Conservation (phyloP, 2,113 vertebrate species). For the Ibidorhyncha struthersii region DNA sequence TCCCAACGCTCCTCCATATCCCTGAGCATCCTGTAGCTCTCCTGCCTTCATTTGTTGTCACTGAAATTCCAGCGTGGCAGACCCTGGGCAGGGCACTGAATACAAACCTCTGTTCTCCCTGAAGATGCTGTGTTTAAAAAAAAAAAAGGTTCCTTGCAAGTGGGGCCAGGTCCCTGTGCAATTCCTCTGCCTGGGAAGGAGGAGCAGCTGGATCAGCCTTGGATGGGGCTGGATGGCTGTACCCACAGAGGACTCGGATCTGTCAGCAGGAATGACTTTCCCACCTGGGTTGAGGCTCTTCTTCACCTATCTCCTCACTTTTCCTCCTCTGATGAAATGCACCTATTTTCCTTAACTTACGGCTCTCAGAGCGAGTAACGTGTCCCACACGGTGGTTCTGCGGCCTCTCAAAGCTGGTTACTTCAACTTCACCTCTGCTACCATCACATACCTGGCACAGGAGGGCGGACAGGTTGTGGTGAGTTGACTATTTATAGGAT, state of each 20-base stretch:
- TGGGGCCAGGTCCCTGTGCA: neutral
- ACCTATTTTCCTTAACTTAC: constrained; percentile 62
- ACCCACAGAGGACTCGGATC: neutral
- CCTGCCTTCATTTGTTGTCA: rapidly evolving
- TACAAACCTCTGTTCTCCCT: neutral
- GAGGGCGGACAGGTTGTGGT: constrained; percentile 93
- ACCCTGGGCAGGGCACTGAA: neutral
- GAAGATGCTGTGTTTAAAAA: neutral
- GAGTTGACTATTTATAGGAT: neutral
- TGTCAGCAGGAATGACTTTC: neutral
- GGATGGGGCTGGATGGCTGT: neutral
- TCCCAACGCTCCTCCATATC: rapidly evolving
- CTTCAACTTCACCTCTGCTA: constrained; percentile 96
- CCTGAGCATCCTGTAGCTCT: neutral
- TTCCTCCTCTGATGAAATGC: neutral
- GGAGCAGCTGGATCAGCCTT: neutral
- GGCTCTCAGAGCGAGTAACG: constrained; percentile 86
- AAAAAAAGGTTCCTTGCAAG: neutral
- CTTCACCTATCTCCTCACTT: neutral
- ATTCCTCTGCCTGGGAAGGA: too few relatives aligned
- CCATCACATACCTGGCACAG: constrained; percentile 91
- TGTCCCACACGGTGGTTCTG: constrained; percentile 93
- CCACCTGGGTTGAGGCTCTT: too few relatives aligned
- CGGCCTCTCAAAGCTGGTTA: constrained; percentile 95
- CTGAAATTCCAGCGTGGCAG: neutral